A percentile compares a stretch with the other conserved stretches of the same genome.
Evolutionary conservation across 2,888 invertebrate species (phyloP).

Genomic region (Drosophila diplacantha): DNA sequence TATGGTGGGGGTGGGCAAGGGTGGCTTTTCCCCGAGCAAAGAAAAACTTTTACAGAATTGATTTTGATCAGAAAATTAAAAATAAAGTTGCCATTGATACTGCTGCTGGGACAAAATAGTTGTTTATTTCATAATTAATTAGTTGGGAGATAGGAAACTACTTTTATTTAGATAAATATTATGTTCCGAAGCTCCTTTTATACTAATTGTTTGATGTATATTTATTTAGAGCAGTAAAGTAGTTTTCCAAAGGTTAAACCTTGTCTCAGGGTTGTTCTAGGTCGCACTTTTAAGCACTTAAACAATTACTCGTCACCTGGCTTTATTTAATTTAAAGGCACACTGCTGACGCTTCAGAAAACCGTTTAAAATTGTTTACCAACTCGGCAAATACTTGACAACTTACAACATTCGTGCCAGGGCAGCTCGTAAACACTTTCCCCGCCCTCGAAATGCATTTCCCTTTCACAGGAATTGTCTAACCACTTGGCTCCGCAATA

Average conservation of each 20-base stretch:
- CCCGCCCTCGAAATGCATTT: conserved; percentile 11
- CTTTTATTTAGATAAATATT: neutral
- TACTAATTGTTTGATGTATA: neutral
- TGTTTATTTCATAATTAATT: neutral
- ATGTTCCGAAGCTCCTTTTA: neutral
- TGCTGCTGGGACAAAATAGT: conserved; percentile 4
- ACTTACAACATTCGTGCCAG: conserved; percentile 3
- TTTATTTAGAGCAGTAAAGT: neutral
- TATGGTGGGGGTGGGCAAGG: conserved; percentile 53
- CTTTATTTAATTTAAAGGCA: conserved; percentile 6
- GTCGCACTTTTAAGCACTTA: neutral
- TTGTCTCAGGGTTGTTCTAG: neutral
- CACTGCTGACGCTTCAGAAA: conserved; percentile 13
- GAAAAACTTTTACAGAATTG: conserved; percentile 27
- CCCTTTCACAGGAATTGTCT: conserved; percentile 31
- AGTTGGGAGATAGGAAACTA: neutral
- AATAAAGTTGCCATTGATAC: conserved; percentile 33
- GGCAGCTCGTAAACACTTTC: conserved; percentile 24
- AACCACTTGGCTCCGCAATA: conserved; percentile 12
- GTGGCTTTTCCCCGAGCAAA: conserved; percentile 1
- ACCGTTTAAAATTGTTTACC: conserved; percentile 17
- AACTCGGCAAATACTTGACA: conserved; percentile 16
- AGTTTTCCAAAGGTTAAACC: neutral
- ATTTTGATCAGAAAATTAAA: conserved; percentile 30
- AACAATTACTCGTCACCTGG: neutral